A percentile compares a stretch with the other conserved stretches of the same genome.
Conservation (phyloP, 2,797 vertebrate species). For the Tenualosa ilisha region DNA sequence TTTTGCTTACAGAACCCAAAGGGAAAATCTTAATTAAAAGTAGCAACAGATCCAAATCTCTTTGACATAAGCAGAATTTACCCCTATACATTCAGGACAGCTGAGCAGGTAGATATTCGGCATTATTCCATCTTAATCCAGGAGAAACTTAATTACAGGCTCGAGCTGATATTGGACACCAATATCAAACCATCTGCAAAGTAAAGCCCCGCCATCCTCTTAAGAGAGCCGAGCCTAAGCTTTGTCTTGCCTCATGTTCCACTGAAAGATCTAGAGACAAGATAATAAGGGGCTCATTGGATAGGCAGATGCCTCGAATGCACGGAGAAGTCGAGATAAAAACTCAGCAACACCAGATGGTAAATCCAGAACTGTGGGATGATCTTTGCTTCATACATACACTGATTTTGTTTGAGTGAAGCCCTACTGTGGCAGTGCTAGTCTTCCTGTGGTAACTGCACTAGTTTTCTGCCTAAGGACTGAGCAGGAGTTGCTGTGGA, state of each 20-base stretch:
- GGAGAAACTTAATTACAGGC: slow-evolving; percentile 1
- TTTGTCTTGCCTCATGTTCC: background rate
- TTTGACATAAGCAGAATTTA: background rate
- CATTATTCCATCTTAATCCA: background rate
- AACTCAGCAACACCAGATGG: slow-evolving; percentile 7
- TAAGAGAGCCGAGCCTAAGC: slow-evolving; percentile 1
- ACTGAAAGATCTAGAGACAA: background rate
- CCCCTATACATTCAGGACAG: background rate
- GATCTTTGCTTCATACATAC: background rate
- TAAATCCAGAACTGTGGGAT: background rate
- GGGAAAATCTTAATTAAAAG: background rate
- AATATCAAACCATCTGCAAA: slow-evolving; percentile 17
- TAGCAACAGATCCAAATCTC: background rate
- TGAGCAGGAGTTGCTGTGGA: background rate
- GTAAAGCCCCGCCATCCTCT: background rate
- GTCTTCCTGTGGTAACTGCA: background rate
- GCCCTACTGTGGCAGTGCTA: background rate
- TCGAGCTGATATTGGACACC: background rate
- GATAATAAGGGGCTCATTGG: background rate
- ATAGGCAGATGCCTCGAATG: background rate
- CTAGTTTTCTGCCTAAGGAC: background rate
- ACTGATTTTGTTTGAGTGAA: background rate
- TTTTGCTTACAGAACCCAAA: background rate
- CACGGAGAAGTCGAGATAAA: background rate
- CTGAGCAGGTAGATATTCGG: background rate